Base-by-base conservation (phyloP, 2,797 vertebrate species). In the Gobio occitaniae region DNA sequence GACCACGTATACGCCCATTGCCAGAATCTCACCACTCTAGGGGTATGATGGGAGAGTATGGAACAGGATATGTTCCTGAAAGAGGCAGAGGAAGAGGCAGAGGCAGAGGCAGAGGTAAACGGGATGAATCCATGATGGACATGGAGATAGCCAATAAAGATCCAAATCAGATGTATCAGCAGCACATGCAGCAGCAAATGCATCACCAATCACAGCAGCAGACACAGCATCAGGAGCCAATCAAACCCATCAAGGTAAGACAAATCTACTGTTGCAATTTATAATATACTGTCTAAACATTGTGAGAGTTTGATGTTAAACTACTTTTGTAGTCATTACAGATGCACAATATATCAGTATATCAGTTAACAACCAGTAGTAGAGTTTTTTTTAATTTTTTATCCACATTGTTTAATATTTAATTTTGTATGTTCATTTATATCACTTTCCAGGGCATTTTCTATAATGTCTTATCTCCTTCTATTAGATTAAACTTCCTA, bases 1-100 rank as follows among this genome's bases (percentile, higher is more conserved):
- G 97, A 19, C 97, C 97, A 2, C 94, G 97, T 4, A 98, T 97
- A 87, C 95, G 97, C 38, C 97, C 97, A 0, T 93, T 97, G 91
- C 96, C 90, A 0, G 95, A 96, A 86, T 93, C 95, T 3, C 95
- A 94, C 85, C 94, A 93, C 29, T 94, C 95, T 2, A 91, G 95
- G 78, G 94, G 97, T 88, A 95, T 88, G 93, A 94, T 96, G 96
- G 96, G 92, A 90, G 96, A 92, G 81, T 95, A 90, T 92, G 97
- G 86, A 89, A 95, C 68, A 59, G 94, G 70, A 86, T 94, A 25
- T 87, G 94, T 13, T 93, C 84, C 88, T 10, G 88, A 90, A 84
- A 83, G 97, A 38, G 97, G 97, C 0, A 90, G 97, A 15, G 97
- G 97, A 0, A 91, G 97, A 2, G 97, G 97, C 0, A 93, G 96